Percentiles rank a stretch among this genome's conserved stretches.
Conservation (phyloP, 2,888 invertebrate species). For the Teleogryllus oceanicus region DNA sequence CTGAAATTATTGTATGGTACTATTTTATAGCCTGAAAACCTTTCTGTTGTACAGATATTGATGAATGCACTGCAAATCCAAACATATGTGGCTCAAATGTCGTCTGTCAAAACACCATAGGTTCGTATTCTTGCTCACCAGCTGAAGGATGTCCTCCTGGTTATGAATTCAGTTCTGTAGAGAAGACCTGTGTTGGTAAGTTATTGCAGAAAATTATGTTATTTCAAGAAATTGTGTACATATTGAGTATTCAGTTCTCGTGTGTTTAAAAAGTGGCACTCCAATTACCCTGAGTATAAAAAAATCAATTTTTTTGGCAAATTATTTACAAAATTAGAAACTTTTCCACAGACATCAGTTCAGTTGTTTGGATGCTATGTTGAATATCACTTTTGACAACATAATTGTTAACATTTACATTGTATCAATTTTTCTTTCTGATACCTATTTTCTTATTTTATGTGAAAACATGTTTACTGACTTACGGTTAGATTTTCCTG, state of each 20-base stretch:
- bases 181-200: constrained; percentile 41
- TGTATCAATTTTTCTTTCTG: neutral
- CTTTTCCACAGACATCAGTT: too few relatives aligned
- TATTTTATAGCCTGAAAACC: too few relatives aligned
- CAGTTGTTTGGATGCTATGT: too few relatives aligned
- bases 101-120: constrained; percentile 64
- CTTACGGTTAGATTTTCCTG: too few relatives aligned
- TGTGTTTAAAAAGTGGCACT: too few relatives aligned
- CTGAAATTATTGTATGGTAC: too few relatives aligned
- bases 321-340: too few relatives aligned
- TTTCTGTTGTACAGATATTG: constrained; percentile 58
- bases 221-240: too few relatives aligned
- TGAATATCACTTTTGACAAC: neutral
- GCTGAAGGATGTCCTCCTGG: constrained; percentile 43
- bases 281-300: too few relatives aligned
- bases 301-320: too few relatives aligned
- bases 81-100: constrained; percentile 58
- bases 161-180: constrained; percentile 38
- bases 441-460: neutral
- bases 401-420: constrained; percentile 9
- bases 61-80: constrained; percentile 67
- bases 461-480: neutral
- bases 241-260: too few relatives aligned
- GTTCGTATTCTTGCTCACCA: constrained; percentile 60
- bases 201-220: neutral